Evolutionary conservation across 2,888 invertebrate species (phyloP).

Genomic region (Meandrusa payeni): DNA sequence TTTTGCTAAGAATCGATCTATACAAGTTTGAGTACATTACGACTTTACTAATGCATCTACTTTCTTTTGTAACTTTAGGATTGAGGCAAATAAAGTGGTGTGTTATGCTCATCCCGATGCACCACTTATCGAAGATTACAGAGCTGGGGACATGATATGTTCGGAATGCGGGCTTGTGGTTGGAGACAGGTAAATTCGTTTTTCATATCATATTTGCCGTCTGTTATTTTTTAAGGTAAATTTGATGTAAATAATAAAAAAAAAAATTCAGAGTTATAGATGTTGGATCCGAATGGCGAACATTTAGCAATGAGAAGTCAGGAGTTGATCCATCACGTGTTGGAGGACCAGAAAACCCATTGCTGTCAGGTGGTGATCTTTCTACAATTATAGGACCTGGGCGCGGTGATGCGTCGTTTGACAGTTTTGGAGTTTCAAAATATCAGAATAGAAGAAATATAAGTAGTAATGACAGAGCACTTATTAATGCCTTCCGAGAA

Average conservation of each 20-base stretch:
- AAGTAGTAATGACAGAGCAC: conserved; percentile 96
- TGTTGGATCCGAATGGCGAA: conserved; percentile 99
- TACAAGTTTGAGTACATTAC: conserved; percentile 20
- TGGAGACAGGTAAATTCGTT: conserved; percentile 93
- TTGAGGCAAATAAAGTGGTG: conserved; percentile 88
- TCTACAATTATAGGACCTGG: conserved; percentile 96
- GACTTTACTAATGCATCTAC: conserved; percentile 23
- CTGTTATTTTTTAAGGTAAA: no score
- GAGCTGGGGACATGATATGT: conserved; percentile 99
- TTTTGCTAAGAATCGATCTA: conserved; percentile 25
- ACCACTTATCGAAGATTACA: conserved; percentile 97
- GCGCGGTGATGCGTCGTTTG: conserved; percentile 91
- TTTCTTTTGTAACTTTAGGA: conserved; percentile 78
- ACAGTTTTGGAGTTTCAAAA: conserved; percentile 90
- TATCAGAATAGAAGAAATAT: conserved; percentile 89
- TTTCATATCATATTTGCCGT: no score
- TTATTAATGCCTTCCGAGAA: conserved; percentile 97
- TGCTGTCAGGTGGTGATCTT: conserved; percentile 96
- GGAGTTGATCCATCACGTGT: conserved; percentile 99
- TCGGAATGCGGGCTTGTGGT: conserved; percentile 99
- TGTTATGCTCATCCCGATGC: conserved; percentile 98
- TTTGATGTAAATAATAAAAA: no score
- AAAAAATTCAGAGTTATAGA: conserved; percentile 98
- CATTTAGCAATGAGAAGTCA: conserved; percentile 98
- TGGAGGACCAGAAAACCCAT: conserved; percentile 98